Conservation (phyloP, 1,140 invertebrate species). For the Drosophila persimilis region DNA sequence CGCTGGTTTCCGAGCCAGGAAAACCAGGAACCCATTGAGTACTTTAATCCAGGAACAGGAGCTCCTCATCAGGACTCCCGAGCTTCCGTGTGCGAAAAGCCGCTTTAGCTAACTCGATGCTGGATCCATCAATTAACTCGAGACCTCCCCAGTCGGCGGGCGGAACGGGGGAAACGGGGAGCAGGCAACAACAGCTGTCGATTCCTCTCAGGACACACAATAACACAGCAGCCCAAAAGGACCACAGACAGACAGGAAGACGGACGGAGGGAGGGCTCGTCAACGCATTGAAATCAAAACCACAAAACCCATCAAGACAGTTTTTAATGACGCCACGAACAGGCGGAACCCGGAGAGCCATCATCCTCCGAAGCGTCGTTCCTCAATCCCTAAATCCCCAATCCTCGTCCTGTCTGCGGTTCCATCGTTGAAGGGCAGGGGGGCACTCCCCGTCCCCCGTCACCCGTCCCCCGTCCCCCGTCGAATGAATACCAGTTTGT, state of each 20-base stretch:
- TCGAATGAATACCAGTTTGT: constrained; percentile 23
- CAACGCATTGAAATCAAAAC: constrained; percentile 63
- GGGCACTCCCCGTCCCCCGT: neutral
- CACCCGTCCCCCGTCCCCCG: too few species aligned
- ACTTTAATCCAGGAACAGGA: too few species aligned
- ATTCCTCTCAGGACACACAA: neutral
- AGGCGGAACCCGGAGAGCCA: constrained; percentile 14
- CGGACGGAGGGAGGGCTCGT: constrained; percentile 1
- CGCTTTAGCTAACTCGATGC: constrained; percentile 11
- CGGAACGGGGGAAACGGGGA: too few species aligned
- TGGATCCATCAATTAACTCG: constrained; percentile 15
- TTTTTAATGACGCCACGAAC: constrained; percentile 67
- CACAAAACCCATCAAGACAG: constrained; percentile 70
- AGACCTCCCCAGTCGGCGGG: neutral
- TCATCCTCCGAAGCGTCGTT: neutral
- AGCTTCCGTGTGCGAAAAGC: neutral
- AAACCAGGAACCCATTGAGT: too few species aligned
- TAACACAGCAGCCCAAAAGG: too few species aligned
- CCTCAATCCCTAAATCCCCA: constrained; percentile 1
- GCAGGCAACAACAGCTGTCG: constrained; percentile 6
- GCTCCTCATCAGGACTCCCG: too few species aligned
- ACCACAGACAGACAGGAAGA: neutral
- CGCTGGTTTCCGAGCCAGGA: too few species aligned
- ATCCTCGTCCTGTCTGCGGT: constrained; percentile 1
- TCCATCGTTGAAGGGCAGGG: neutral